Evolutionary conservation across 2,797 vertebrate genomes (phyloP).

Genomic region (Onychomys leucogaster): DNA sequence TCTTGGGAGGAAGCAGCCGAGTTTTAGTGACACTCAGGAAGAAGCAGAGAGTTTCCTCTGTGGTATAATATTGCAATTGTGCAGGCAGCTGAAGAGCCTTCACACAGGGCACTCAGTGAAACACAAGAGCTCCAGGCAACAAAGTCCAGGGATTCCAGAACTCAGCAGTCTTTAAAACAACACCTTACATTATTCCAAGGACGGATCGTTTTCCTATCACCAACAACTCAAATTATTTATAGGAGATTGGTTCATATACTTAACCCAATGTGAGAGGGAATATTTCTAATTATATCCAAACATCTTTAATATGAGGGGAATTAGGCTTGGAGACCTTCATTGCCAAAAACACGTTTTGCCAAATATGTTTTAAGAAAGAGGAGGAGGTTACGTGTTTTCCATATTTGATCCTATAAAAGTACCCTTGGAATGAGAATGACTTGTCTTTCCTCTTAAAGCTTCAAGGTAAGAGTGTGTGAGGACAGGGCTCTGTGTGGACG

Average conservation of each 20-base stretch:
- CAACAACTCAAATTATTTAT: conserved; percentile 88
- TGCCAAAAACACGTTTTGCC: conserved; percentile 90
- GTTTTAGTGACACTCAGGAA: conserved; percentile 29
- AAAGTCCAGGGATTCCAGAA: conserved; percentile 71
- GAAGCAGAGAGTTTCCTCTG: conserved; percentile 20
- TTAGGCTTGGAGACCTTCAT: conserved; percentile 85
- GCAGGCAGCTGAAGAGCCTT: conserved; percentile 42
- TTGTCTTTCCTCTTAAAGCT: conserved; percentile 83
- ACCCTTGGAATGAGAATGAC: conserved; percentile 78
- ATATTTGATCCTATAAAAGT: conserved; percentile 88
- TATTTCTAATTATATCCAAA: conserved; percentile 90
- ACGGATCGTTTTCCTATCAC: conserved; percentile 75
- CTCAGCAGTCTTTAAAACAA: conserved; percentile 72
- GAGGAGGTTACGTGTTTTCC: conserved; percentile 85
- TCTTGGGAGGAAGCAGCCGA: not conserved
- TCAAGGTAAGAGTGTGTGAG: conserved; percentile 86
- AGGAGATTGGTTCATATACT: conserved; percentile 89
- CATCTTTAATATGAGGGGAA: conserved; percentile 88
- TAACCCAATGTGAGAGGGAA: conserved; percentile 85
- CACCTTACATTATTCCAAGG: conserved; percentile 81
- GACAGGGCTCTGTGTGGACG: conserved; percentile 69
- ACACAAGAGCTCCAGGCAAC: conserved; percentile 69
- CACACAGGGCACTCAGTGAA: conserved; percentile 35
- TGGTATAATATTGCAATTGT: conserved; percentile 32
- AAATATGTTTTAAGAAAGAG: conserved; percentile 88